Evolutionary conservation across 2,888 invertebrate genomes (phyloP), one percentile per base, ranked within the genome.

Genomic region (Acanthosepion lycidas): DNA sequence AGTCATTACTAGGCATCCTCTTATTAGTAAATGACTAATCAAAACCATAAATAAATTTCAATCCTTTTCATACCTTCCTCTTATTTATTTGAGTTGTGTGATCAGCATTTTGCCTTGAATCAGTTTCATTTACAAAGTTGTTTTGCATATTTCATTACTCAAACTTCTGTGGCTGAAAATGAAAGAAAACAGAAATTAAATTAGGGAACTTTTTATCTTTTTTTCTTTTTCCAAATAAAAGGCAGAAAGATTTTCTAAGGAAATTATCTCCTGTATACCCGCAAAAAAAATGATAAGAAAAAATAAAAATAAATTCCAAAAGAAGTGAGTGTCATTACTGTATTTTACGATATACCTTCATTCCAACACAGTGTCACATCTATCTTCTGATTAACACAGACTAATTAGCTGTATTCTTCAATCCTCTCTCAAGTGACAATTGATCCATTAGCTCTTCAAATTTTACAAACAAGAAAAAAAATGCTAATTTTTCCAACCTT

Each of bases 381-480:
- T 78, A 78, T 78, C 78, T n/a, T 78, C 78, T 78, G 78, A 78
- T 78, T 78, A 78, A 78, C 78, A 78, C 78, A 78, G 78, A 78
- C 78, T 78, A 78, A 78, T 78, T 78, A 78, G 78, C 78, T 78
- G 78, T 78, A 78, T 78, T 78, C 78, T 78, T 78, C 78, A 78
- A 78, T 78, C n/a, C 78, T 78, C 8, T 12, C 78, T 78, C 78
- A 78, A 78, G 78, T 78, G 78, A 78, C 78, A 78, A 78, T 78
- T 78, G 78, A n/a, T 78, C 78, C 78, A 78, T 78, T 78, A 78
- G 78, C 78, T 78, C n/a, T 78, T 78, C n/a, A 78, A 78, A n/a
- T 78, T 78, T 78, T n/a, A n/a, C n/a, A 78, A 78, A 78, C 78
- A 78, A 78, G 78, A 78, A 78, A 78, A 33, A n/a, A 78, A 78